Evolutionary conservation across 2,113 vertebrate species (phyloP).

Genomic region (Sapajus apella): DNA sequence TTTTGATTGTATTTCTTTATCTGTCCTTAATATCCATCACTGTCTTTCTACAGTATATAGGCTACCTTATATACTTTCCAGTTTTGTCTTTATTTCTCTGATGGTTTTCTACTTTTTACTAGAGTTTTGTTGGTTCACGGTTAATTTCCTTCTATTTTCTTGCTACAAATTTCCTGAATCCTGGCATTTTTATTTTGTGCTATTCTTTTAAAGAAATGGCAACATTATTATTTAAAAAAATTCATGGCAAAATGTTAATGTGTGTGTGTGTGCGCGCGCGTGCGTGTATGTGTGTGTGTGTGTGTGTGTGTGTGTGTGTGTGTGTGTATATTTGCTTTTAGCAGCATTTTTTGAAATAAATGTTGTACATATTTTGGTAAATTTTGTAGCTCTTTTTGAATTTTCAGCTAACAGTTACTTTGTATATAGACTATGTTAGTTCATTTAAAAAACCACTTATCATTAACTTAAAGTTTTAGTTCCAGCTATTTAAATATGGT

Average conservation of each 20-base stretch:
- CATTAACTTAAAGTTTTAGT: neutral
- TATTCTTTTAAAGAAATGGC: neutral
- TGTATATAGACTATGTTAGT: neutral
- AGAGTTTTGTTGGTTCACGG: neutral
- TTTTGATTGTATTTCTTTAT: neutral
- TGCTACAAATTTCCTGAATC: neutral
- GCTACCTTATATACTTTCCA: neutral
- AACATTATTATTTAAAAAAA: constrained; percentile 27
- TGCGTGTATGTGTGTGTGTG: too few relatives aligned
- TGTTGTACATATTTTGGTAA: constrained; percentile 7
- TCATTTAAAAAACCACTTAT: neutral
- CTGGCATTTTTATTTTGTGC: neutral
- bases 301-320: neutral
- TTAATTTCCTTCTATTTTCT: constrained; percentile 31
- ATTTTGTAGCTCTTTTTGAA: neutral
- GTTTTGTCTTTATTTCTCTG: neutral
- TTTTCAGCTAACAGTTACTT: neutral
- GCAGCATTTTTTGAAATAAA: neutral
- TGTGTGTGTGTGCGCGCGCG: neutral
- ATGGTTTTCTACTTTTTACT: neutral
- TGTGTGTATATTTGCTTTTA: neutral
- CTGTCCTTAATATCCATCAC: neutral
- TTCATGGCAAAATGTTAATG: neutral
- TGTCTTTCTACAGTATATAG: neutral
- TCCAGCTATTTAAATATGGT: neutral